phyloP scores from a whole-genome alignment of 2,113 vertebrate species.

The Halcyon senegalensis region DNA sequence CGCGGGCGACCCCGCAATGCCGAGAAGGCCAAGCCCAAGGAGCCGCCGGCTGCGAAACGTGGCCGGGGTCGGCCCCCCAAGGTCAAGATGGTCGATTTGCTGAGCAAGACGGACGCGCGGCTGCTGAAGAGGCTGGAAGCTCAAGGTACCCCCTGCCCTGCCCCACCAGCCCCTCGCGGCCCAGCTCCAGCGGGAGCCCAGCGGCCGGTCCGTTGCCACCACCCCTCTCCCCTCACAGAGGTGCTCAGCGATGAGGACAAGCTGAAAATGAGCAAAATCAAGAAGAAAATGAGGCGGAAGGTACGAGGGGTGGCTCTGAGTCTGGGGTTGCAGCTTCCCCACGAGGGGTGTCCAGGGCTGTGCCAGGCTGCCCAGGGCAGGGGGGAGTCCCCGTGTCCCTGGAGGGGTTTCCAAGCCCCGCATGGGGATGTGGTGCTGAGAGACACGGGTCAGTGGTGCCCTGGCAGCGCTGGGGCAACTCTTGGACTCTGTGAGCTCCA shows the following conservation, averaged over 20 bases:
- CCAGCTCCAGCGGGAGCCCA: accelerated
- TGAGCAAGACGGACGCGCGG: slow-evolving; percentile 89
- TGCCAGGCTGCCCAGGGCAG: neutral
- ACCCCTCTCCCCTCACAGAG: slow-evolving; percentile 72
- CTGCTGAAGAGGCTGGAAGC: slow-evolving; percentile 86
- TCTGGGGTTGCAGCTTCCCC: neutral
- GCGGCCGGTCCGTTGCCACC: accelerated
- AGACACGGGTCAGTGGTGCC: neutral
- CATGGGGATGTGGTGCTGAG: neutral
- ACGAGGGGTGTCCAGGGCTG: neutral
- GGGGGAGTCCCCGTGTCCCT: neutral
- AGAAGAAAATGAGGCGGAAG: slow-evolving; percentile 95
- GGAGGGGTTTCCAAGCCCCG: neutral
- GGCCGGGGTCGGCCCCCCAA: slow-evolving; percentile 91
- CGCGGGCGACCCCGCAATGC: slow-evolving; percentile 94
- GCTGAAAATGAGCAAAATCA: slow-evolving; percentile 89
- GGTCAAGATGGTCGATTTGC: slow-evolving; percentile 83
- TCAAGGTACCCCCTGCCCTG: slow-evolving; percentile 78
- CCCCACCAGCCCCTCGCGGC: neutral
- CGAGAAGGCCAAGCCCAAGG: slow-evolving; percentile 78
- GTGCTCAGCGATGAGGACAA: slow-evolving; percentile 91
- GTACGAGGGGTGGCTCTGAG: neutral
- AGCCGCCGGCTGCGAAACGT: slow-evolving; percentile 71
- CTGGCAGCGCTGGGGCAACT: neutral
- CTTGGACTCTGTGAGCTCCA: neutral